Conservation (phyloP, 2,888 invertebrate genomes). For the Perithous albicinctus region DNA sequence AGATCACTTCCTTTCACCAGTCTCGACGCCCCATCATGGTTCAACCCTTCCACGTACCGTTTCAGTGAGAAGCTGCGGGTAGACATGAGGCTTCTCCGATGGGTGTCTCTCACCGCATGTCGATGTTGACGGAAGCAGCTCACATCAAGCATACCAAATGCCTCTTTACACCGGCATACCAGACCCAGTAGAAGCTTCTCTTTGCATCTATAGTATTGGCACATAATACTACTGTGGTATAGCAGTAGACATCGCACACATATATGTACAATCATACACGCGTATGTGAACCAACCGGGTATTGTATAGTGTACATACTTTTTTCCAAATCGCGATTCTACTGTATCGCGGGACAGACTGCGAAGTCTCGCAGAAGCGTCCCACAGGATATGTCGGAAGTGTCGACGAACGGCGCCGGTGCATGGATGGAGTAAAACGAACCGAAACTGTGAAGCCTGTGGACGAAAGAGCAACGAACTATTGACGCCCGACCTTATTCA, state of each 20-base stretch:
- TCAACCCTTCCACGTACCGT: constrained; percentile 28
- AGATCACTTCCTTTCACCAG: constrained; percentile 34
- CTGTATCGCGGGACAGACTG: constrained; percentile 3
- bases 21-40: constrained; percentile 14
- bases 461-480: constrained; percentile 37
- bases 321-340: not conserved
- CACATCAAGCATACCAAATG: constrained; percentile 62
- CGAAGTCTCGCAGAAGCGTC: constrained; percentile 19
- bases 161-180: constrained; percentile 55
- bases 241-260: not conserved
- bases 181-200: constrained; percentile 7
- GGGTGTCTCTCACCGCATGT: constrained; percentile 39
- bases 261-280: not conserved
- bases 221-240: not conserved
- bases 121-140: constrained; percentile 57
- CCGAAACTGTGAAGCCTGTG: not conserved
- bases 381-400: constrained; percentile 15
- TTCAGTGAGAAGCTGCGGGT: not conserved
- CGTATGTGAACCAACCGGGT: not conserved
- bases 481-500: constrained; percentile 5
- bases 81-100: constrained; percentile 25
- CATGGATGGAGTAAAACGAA: constrained; percentile 2
- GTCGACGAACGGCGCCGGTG: not conserved
- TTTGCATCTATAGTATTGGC: constrained; percentile 19
- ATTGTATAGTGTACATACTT: not conserved